These are phyloP conservation scores for Drosophila anomalata DNA, from an alignment of 2,888 invertebrate species.

Conservation along the genomic window DNA sequence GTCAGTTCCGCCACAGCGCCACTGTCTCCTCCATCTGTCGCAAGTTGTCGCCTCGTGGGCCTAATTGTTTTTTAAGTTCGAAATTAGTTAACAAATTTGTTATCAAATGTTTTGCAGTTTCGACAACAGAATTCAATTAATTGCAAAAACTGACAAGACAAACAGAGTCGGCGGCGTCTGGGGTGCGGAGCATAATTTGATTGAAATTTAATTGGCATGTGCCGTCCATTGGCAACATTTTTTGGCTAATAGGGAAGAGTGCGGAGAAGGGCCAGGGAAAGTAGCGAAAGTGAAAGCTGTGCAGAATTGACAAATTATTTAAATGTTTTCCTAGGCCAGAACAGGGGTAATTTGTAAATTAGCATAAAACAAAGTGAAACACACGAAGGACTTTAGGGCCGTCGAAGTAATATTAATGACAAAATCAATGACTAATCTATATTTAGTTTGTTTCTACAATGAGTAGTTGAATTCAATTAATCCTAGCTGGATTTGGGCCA, in stretches of 20 bases:
- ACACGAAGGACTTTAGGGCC: neutral
- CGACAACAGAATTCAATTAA: slow-evolving; percentile 78
- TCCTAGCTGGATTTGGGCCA: neutral
- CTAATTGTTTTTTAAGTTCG: slow-evolving; percentile 80
- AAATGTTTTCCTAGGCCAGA: slow-evolving; percentile 44
- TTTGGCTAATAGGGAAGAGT: neutral
- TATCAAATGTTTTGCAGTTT: slow-evolving; percentile 80
- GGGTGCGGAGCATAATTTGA: slow-evolving; percentile 62
- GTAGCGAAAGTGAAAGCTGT: slow-evolving; percentile 44
- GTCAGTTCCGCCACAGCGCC: slow-evolving; percentile 3
- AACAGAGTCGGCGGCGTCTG: slow-evolving; percentile 12
- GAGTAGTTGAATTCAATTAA: neutral
- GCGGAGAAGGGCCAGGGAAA: slow-evolving; percentile 8
- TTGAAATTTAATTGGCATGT: slow-evolving; percentile 73
- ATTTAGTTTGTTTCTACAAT: neutral
- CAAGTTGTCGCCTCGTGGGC: slow-evolving; percentile 67
- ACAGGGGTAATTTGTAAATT: slow-evolving; percentile 37
- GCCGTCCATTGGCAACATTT: slow-evolving; percentile 26
- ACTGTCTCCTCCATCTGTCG: slow-evolving; percentile 45
- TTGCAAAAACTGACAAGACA: slow-evolving; percentile 73
- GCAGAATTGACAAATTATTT: slow-evolving; percentile 68
- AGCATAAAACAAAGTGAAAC: slow-evolving; percentile 25
- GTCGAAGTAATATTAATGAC: slow-evolving; percentile 12
- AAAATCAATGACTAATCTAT: neutral
- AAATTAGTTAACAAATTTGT: slow-evolving; percentile 81